Evolutionary conservation across 2,113 vertebrate species (phyloP), one percentile per base, ranked within the genome.

Genomic region (Xerus inauris): DNA sequence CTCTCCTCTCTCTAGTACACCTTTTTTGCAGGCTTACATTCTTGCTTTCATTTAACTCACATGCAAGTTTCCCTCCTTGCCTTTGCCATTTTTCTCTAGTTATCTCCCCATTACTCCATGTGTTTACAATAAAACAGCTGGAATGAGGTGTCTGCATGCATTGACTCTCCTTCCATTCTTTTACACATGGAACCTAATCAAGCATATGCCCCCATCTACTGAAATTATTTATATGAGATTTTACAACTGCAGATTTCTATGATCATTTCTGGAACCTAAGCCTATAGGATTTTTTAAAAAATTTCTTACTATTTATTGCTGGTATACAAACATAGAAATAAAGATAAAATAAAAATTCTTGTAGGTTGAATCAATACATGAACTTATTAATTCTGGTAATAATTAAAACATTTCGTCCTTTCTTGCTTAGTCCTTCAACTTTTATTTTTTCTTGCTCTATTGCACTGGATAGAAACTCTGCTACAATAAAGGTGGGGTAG

Each of bases 11-110:
- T 73, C 24, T 12, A 6, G 3, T 42, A 38, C 3, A 13, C 2
- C 7, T 22, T 22, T 80, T 5, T 49, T 59, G 8, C 0, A 22
- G 6, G 5, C 1, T 17, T 26, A 45, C 8, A 30, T 3, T 47
- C 6, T 3, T 51, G 71, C 6, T 28, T 5, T 35, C 49, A 32
- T 49, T 16, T 75, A 9, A 30, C 6, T 51, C 72, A 42, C 38
- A 12, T 84, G 40, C 28, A 49, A 69, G 40, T 20, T 71, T 40
- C 16, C 20, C 20, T 47, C 5, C 67, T 22, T 47, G 32, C 8
- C 24, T 11, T 45, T 20, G 1, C 24, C 49, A n/a, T 35, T 86
- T 47, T 69, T 35, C 13, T 81, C 35, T 6, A 30, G 32, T 17
- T 35, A n/a, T 20, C 19, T 51, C 7, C 16, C 69, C 24, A 5